Evolutionary conservation across 64 coral and sea anemone genomes (phyloP), one percentile per base, ranked within the genome.

Genomic region (Porites australiensis): DNA sequence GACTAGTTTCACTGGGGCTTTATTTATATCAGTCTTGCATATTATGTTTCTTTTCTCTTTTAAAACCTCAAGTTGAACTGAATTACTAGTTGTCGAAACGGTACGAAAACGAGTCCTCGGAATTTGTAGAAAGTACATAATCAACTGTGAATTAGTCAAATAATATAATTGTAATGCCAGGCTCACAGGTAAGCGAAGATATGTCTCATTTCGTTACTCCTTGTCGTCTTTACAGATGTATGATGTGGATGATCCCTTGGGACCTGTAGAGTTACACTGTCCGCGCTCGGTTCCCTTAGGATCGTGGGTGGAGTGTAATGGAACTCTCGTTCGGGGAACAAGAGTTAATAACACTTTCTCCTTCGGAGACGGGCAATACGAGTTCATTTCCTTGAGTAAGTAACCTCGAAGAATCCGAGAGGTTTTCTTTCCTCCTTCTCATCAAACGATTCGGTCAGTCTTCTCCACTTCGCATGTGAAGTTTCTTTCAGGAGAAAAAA

Each of bases 311-410:
- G 92, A 97, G 27, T 97, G 95, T 74, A 91, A 94, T 66, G 95
- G 95, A 2, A 88, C 88, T 0, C 50, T 94, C 64, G 48, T 79
- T 49, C 88, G 92, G 4, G 95, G 95, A 8, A 94, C 95, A 23
- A 92, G 95, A 57, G 89, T 97, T 48, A 97, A 97, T 53, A 77
- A 86, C 55, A 97, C 95, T 37, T 86, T 88, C 73, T 57, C 74
- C 82, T 97, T 91, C 64, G 77, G 77, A 9, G 87, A 94, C 72
- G 95, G 92, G 27, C 73, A 22, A 4, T 58, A 53, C 4, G 88
- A 88, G 44, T 60, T 5, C 46, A 51, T 97, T 3, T 87, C 89
- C 20, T 72, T 97, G 49, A 91, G 95, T 97, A 76, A 91, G 95
- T 90, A 58, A 12, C 6, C 13, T 13, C 5, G 20, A 49, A 22